Evolutionary conservation across 2,797 vertebrate genomes (phyloP).

Genomic region (Poeciliopsis paucimaculata): DNA sequence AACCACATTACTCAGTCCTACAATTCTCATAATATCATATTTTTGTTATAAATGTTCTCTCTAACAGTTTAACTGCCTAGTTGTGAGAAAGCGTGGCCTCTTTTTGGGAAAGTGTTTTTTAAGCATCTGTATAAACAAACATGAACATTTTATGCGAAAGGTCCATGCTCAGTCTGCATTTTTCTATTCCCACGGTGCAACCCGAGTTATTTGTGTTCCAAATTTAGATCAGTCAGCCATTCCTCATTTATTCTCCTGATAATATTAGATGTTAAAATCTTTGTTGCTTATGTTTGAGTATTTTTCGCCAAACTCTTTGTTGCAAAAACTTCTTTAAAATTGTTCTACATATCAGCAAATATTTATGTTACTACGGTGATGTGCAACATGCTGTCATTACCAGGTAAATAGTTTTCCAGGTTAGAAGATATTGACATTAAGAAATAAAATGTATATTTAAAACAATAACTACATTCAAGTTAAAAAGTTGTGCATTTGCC

Average conservation of each 20-base stretch:
- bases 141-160: background rate
- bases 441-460: background rate
- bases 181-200: constrained; percentile 13
- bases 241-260: constrained; percentile 7
- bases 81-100: background rate
- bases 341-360: background rate
- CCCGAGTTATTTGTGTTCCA: background rate
- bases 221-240: constrained; percentile 10
- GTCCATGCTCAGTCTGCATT: background rate
- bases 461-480: background rate
- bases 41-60: background rate
- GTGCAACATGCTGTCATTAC: background rate
- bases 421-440: background rate
- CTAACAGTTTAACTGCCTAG: background rate
- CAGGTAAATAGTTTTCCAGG: background rate
- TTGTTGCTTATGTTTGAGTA: background rate
- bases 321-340: background rate
- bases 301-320: background rate
- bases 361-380: background rate
- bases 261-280: background rate
- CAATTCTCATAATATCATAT: background rate
- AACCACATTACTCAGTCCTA: background rate
- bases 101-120: background rate
- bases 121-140: background rate
- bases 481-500: background rate